These are phyloP conservation scores for Eupithecia vulgata DNA, from an alignment of 2,888 invertebrate genomes.

Conservation along the genomic window DNA sequence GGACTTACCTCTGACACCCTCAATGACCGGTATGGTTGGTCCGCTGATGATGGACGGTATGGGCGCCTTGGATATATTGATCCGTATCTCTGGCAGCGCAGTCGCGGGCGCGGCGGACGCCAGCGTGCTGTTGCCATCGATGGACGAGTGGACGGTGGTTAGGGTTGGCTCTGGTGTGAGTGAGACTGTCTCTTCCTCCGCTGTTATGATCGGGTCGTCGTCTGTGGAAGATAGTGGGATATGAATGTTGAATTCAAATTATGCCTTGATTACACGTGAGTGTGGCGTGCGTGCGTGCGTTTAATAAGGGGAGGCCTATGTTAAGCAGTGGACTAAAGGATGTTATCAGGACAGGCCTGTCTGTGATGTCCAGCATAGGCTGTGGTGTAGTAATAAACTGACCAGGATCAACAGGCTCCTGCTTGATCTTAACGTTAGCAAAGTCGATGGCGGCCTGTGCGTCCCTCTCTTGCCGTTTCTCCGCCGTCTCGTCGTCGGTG, in stretches of 20 bases:
- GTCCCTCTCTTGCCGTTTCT: constrained; percentile 62
- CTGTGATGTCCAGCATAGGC: too few species aligned
- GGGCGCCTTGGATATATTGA: constrained; percentile 90
- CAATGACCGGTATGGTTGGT: constrained; percentile 26
- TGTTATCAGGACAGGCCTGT: too few species aligned
- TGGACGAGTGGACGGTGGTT: constrained; percentile 85
- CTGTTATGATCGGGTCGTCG: constrained; percentile 81
- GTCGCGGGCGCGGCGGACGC: constrained; percentile 74
- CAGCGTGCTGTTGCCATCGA: constrained; percentile 91
- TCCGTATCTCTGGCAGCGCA: constrained; percentile 87
- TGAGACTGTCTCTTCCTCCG: constrained; percentile 68
- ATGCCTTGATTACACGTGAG: neutral
- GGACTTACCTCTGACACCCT: constrained; percentile 10
- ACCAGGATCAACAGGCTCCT: constrained; percentile 88
- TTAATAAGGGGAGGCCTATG: too few species aligned
- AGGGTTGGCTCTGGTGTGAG: constrained; percentile 73
- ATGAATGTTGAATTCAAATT: neutral
- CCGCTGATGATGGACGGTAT: constrained; percentile 59
- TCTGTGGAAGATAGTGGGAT: constrained; percentile 54
- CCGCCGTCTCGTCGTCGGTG: constrained; percentile 81
- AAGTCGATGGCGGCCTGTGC: constrained; percentile 62
- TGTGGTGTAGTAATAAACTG: constrained; percentile 30
- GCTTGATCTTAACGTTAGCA: constrained; percentile 85
- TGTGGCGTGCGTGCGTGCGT: too few species aligned
- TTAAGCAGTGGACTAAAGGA: too few species aligned